A percentile compares a stretch with the other conserved stretches of the same genome.
Conservation (phyloP, 1,140 invertebrate species). For the Lordiphosa stackelbergi region DNA sequence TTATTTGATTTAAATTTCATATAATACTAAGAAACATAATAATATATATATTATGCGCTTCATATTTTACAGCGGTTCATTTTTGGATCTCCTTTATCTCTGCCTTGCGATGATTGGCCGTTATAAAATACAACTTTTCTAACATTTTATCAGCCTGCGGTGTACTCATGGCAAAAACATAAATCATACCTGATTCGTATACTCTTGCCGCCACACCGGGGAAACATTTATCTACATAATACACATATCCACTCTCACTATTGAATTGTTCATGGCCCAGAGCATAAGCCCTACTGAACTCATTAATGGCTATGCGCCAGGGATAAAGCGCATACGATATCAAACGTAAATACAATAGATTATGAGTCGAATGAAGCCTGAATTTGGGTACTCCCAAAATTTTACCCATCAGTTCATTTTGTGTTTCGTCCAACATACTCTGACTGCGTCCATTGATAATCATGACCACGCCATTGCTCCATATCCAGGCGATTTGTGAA, state of each 20-base stretch:
- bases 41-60: no score
- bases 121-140: constrained; percentile 24
- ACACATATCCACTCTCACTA: constrained; percentile 7
- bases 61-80: neutral
- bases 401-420: constrained; percentile 2
- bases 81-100: neutral
- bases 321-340: constrained; percentile 22
- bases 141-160: constrained; percentile 30
- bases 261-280: constrained; percentile 1
- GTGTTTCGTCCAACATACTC: constrained; percentile 12
- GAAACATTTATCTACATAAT: constrained; percentile 37
- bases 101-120: constrained; percentile 24
- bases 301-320: constrained; percentile 22
- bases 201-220: constrained; percentile 33
- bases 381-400: neutral
- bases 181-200: constrained; percentile 22
- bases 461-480: constrained; percentile 29
- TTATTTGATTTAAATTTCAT: no score
- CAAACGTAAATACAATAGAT: constrained; percentile 10
- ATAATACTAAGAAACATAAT: no score
- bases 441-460: constrained; percentile 26
- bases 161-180: constrained; percentile 31
- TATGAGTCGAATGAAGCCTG: neutral
- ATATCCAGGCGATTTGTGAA: constrained; percentile 33
- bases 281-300: constrained; percentile 6